Base-by-base conservation (phyloP, 1,140 invertebrate genomes). In the Muscidifurax raptorellus region DNA sequence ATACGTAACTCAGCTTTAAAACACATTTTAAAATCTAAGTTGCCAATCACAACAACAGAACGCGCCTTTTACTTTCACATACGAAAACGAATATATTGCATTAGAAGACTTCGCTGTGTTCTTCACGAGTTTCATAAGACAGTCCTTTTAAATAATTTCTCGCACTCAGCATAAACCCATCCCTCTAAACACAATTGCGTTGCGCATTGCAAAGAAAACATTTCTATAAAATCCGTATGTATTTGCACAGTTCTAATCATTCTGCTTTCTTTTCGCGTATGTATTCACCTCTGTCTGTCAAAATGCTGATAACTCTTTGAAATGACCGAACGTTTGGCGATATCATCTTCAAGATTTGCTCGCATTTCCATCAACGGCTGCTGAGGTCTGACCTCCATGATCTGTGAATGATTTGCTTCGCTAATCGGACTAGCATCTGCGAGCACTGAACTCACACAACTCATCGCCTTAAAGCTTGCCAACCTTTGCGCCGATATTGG, bases 401-500 rank as follows among this genome's bases (percentile, higher is more conserved):
- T 52, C 0, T 59, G 52, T 7, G 52, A 59, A 59, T 59, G 52
- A 59, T 27, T 80, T 67, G 10, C 40, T 6, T 59, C 71, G 10
- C 22, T 22, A 0, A 12, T 15, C 7, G 64, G 10, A 7, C 12
- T 64, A 1, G 44, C 7, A 44, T 84, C 83, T 13, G 28, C 47
- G 7, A 84, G 32, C 0, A 84, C 1, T 22, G 83, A 84, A 13
- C 18, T 84, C 0, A 84, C 52, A 15, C 30, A n/a, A 25, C 44
- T 72, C 1, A 6, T 36, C 1, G 67, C 22, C n/a, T 1, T 64
- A n/a, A 84, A 79, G 18, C n/a, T 64, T 0, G 13, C n/a, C 10
- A 76, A 36, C 28, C 78, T 96, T 84, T 96, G 95, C 6, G 95
- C 96, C 7, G 96, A 96, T 10, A 97, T 95, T 87, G 96, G 95